Conservation (phyloP, 2,888 invertebrate genomes). For the Pseudococcus longispinus region DNA sequence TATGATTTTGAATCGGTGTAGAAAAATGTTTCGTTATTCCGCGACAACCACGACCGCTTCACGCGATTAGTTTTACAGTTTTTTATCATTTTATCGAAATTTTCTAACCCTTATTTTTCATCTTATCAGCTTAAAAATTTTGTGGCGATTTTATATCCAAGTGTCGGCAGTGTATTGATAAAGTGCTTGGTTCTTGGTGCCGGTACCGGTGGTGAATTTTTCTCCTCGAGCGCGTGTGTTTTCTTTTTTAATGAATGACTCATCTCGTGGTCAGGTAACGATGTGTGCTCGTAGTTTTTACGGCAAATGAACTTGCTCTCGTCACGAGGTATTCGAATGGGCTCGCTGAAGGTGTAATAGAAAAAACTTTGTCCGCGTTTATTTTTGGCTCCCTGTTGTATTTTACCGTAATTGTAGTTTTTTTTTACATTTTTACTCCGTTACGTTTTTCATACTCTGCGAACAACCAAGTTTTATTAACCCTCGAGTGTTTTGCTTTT, state of each 20-base stretch:
- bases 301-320: constrained; percentile 9
- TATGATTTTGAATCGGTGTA: constrained; percentile 3
- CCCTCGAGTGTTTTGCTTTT: background rate
- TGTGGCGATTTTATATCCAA: background rate
- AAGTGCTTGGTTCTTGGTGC: background rate
- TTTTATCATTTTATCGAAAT: background rate
- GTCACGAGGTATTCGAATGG: constrained; percentile 9
- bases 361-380: background rate
- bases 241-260: constrained; percentile 14
- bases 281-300: background rate
- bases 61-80: background rate
- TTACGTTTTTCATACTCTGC: background rate
- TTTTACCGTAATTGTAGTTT: background rate
- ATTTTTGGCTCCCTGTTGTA: background rate
- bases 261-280: background rate
- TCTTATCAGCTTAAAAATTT: background rate
- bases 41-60: background rate
- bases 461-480: background rate
- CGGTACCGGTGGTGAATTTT: background rate
- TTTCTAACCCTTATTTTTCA: background rate
- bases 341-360: background rate
- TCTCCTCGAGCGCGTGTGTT: background rate
- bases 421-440: background rate
- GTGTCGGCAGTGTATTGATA: background rate
- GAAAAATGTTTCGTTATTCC: constrained; percentile 17